Base-by-base conservation (phyloP, 2,113 vertebrate genomes). In the Coracopsis vasa region DNA sequence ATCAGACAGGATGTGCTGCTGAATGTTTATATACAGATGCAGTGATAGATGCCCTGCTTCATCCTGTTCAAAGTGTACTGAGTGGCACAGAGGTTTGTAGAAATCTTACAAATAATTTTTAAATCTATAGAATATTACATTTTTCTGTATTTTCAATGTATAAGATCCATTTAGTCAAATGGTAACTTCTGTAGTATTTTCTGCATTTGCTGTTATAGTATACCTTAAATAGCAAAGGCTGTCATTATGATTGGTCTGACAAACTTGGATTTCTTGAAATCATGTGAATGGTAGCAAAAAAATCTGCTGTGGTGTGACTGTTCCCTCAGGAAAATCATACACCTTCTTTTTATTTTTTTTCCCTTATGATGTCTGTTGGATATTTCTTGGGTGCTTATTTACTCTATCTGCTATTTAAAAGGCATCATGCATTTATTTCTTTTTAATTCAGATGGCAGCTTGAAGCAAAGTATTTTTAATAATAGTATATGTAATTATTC, bases 1-100 rank as follows among this genome's bases (percentile, higher is more conserved):
- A 99, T 80, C 98, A 98, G 81, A 98, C 98, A 8, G 98, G 98
- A 88, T 98, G 98, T 91, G 98, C 99, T 15, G 85, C 97, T 15
- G 98, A 99, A 64, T 99, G 98, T 94, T 97, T 99, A 58, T 98
- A 98, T 94, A 98, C 96, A 10, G 97, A 94, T 16, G 90, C 97
- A 10, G 98, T 99, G 31, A 96, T 99, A 35, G 97, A 98, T 92
- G 95, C 98, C 1, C 98, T 99, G 19, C 98, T 99, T 96, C 95
- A 97, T 58, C 99, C 99, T 51, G 71, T 99, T 88, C 95, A 97
- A 37, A 97, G 96, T 60, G 96, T 99, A 86, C 98, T 99, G 72
- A 97, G 74, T 90, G 99, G 97, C 95, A 97, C 96, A 89, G 97
- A 98, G 99, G 99, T 99, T 88, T 74, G 96, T 97, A 86, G 41